Evolutionary conservation across 2,113 vertebrate genomes (phyloP), one percentile per base, ranked within the genome.

Genomic region (Cyanoderma ruficeps): DNA sequence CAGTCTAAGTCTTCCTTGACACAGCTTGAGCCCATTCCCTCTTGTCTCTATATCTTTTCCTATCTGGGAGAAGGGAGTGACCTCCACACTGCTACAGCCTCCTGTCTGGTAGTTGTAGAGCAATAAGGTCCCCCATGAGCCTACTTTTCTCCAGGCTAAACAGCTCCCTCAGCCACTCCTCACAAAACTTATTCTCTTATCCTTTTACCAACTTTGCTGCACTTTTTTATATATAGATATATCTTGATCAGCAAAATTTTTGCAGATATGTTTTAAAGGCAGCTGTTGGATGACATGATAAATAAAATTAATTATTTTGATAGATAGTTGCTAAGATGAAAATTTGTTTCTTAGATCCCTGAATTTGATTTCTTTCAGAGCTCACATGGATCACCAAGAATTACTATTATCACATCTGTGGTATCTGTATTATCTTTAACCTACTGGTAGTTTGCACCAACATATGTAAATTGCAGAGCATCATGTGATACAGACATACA

Each of bases 401-500:
- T 52, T 68, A 27, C 9, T 31, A 44, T 68, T 37, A 31, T 16
- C 3, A 4, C 8, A 23, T 37, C 31, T 4, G 0, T 12, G 4
- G 7, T 17, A 39, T 17, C 14, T 74, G 6, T 35, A 19, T 57
- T 10, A 33, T 28, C 37, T 57, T 67, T 75, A 70, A 18, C 4
- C 33, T 53, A 11, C 15, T 37, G 11, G 25, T 13, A 41, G 6
- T 49, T 79, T 63, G 11, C 20, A 46, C 13, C 49, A 75, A 28
- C 20, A 24, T 33, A 13, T 6, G 30, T n/a, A 53, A 80, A 68
- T 8, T 13, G 14, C 16, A 47, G 41, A 49, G 25, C 7, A 8
- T 14, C 37, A 6, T 64, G n/a, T 4, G 2, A 42, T 47, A 9
- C 1, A 59, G 13, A n/a, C 7, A 3, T 35, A 41, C 3, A 5